A percentile compares a stretch with the other conserved stretches of the same genome.
Conservation (phyloP, 2,888 invertebrate species). For the Nomada hirtipes region DNA sequence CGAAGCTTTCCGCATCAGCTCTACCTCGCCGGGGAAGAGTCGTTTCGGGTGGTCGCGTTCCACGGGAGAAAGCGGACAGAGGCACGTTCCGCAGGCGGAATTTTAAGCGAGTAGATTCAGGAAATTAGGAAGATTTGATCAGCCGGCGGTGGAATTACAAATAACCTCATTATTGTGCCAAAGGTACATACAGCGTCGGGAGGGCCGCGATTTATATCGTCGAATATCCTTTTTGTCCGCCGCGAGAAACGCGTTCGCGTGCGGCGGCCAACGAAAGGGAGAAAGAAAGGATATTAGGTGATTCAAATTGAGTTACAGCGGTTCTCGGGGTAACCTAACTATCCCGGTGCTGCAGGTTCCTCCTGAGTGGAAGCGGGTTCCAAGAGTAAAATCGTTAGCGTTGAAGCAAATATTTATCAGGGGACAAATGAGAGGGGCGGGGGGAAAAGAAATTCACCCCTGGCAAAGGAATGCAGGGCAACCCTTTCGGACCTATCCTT, state of each 20-base stretch:
- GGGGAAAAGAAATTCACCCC: not conserved
- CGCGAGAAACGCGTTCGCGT: conserved; percentile 4
- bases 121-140: conserved; percentile 81
- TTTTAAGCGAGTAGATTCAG: conserved; percentile 75
- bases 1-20: conserved; percentile 40
- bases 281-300: conserved; percentile 53
- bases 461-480: not conserved
- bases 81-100: conserved; percentile 67
- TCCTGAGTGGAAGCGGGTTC: no score
- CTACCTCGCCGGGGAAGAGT: not conserved
- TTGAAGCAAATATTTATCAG: not conserved
- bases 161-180: conserved; percentile 76
- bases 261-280: not conserved
- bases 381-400: no score
- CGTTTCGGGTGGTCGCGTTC: conserved; percentile 27
- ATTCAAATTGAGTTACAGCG: conserved; percentile 57
- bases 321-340: conserved; percentile 8
- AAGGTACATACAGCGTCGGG: conserved; percentile 36
- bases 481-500: not conserved
- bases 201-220: conserved; percentile 67
- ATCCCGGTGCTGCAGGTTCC: no score
- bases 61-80: conserved; percentile 17
- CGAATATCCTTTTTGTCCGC: conserved; percentile 69
- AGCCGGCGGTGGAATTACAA: conserved; percentile 76
- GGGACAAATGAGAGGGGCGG: not conserved